Base-by-base conservation (phyloP, 2,797 vertebrate genomes). In the Chaenodraco wilsoni region DNA sequence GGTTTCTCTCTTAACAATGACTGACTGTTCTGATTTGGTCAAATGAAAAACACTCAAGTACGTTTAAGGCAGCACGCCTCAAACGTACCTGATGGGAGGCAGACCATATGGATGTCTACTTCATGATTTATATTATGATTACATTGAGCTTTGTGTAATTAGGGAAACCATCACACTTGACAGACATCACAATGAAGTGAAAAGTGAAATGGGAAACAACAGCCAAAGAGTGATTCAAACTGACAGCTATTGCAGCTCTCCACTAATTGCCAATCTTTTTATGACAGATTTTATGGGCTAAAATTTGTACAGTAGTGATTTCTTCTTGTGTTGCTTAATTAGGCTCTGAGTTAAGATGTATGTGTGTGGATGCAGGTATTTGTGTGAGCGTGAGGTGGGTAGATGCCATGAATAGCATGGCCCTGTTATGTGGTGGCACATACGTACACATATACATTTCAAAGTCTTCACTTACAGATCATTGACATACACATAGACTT, bases 261-360 rank as follows among this genome's bases (percentile, higher is more conserved):
- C 43, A 76, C 84, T 93, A 91, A 91, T 92, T 93, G 89, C 86
- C 87, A 84, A 85, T 88, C 87, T 90, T 75, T 79, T 81, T 64
- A 79, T 86, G 87, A 88, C 82, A 87, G 76, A 80, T 87, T 89
- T 90, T 88, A 87, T 87, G 76, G 79, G 74, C 68, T 84, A 81
- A 79, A 79, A 86, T 84, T 74, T 65, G 76, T 80, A 84, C 58
- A 65, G 63, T 65, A 51, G 58, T 73, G 79, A 75, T 78, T 88
- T 82, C 78, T 56, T 72, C 85, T 82, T 83, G 86, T 77, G 61
- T 27, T 19, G 45, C 56, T 85, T 82, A 76, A 85, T 88, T 87
- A 69, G 74, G 81, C 52, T 78, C 12, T 57, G 56, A 54, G 78
- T 81, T 67, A 66, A 72, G 67, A 75, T 82, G 37, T 74, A 64